Conservation (phyloP, 2,113 vertebrate genomes). For the Synchiropus splendidus region DNA sequence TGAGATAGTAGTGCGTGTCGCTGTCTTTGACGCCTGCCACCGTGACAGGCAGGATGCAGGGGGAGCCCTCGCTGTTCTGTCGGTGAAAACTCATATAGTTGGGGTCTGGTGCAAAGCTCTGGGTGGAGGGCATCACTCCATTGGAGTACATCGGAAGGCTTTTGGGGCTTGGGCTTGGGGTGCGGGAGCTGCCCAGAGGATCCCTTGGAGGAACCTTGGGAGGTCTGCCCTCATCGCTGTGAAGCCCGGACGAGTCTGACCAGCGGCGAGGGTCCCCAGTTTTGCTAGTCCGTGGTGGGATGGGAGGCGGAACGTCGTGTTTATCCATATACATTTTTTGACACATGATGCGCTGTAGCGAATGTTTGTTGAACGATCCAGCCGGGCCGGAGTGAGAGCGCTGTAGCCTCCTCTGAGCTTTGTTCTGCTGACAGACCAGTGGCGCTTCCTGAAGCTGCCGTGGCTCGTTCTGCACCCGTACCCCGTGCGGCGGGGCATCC, state of each 20-base stretch:
- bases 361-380: slow-evolving; percentile 84
- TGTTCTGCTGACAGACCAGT: slow-evolving; percentile 50
- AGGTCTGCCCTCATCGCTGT: slow-evolving; percentile 86
- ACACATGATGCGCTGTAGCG: slow-evolving; percentile 58
- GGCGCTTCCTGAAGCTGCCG: slow-evolving; percentile 25
- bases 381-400: slow-evolving; percentile 88
- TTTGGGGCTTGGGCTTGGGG: slow-evolving; percentile 88
- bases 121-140: slow-evolving; percentile 91
- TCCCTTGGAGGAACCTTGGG: slow-evolving; percentile 89
- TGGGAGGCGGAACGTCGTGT: slow-evolving; percentile 85
- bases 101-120: slow-evolving; percentile 94
- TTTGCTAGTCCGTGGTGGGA: slow-evolving; percentile 80
- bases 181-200: slow-evolving; percentile 75
- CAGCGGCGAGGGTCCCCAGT: slow-evolving; percentile 79
- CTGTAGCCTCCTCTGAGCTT: slow-evolving; percentile 74
- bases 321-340: slow-evolving; percentile 71
- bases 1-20: slow-evolving; percentile 88
- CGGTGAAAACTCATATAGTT: slow-evolving; percentile 89
- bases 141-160: slow-evolving; percentile 87
- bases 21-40: slow-evolving; percentile 86
- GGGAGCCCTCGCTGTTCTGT: slow-evolving; percentile 87
- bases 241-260: slow-evolving; percentile 83
- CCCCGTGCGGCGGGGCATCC: slow-evolving; percentile 30
- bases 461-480: slow-evolving; percentile 29
- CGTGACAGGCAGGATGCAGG: slow-evolving; percentile 91